phyloP scores from a whole-genome alignment of 2,888 invertebrate species.

The Automeris io region DNA sequence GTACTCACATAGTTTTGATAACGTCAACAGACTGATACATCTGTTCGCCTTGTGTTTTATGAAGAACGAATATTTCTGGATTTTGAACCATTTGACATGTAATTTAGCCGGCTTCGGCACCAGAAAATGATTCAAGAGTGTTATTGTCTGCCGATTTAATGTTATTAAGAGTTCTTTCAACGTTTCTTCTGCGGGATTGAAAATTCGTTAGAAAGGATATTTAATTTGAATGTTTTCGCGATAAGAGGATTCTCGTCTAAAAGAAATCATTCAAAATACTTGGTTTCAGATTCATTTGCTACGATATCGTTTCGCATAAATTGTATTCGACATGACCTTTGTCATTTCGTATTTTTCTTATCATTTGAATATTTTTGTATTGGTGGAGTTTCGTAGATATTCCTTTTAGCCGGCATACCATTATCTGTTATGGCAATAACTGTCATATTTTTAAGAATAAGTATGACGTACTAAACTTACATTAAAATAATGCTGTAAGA shows the following conservation, averaged over 20 bases:
- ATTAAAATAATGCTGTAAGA: too few relatives aligned
- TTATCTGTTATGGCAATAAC: too few relatives aligned
- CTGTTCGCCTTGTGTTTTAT: slow-evolving; percentile 13
- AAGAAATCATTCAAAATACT: slow-evolving; percentile 13
- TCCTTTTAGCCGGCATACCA: too few relatives aligned
- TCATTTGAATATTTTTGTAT: too few relatives aligned
- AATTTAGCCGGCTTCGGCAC: slow-evolving; percentile 51
- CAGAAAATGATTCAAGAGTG: slow-evolving; percentile 49
- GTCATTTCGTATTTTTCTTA: too few relatives aligned
- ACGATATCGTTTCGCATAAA: slow-evolving; percentile 25
- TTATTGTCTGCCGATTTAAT: slow-evolving; percentile 59
- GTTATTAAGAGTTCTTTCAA: slow-evolving; percentile 41
- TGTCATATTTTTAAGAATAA: too few relatives aligned
- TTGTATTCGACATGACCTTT: too few relatives aligned
- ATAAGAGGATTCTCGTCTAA: slow-evolving; percentile 33
- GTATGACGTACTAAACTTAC: too few relatives aligned
- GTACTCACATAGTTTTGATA: too few relatives aligned
- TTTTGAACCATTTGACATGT: slow-evolving; percentile 65
- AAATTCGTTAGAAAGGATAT: slow-evolving; percentile 22
- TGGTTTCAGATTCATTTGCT: slow-evolving; percentile 20
- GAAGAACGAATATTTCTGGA: slow-evolving; percentile 59
- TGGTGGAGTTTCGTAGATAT: too few relatives aligned
- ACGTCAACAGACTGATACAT: neutral
- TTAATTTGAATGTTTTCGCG: slow-evolving; percentile 51
- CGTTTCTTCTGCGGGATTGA: slow-evolving; percentile 14